Percentiles rank a stretch among this genome's conserved stretches.
These are phyloP conservation scores for Telmatherina bonti DNA, from an alignment of 2,797 vertebrate genomes.

Conservation along the genomic window DNA sequence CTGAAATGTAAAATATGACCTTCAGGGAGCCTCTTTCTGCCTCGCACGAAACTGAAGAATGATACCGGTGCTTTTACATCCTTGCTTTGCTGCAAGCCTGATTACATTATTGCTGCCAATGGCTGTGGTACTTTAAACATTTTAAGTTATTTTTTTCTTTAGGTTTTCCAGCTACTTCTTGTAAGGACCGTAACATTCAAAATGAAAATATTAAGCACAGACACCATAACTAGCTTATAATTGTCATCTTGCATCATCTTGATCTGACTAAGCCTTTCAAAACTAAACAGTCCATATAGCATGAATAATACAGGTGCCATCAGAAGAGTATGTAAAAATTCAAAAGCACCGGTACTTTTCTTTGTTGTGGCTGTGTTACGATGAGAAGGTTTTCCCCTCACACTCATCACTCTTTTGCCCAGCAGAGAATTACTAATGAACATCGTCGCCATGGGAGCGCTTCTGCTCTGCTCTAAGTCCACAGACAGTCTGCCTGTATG, in stretches of 20 bases:
- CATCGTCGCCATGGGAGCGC: constrained; percentile 74
- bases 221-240: constrained; percentile 4
- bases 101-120: constrained; percentile 3
- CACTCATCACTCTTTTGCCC: constrained; percentile 53
- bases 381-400: constrained; percentile 61
- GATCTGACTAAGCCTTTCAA: constrained; percentile 37
- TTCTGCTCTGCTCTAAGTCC: constrained; percentile 71
- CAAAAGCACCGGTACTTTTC: constrained; percentile 71
- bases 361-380: constrained; percentile 64
- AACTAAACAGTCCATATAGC: constrained; percentile 34
- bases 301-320: constrained; percentile 39
- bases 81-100: constrained; percentile 52
- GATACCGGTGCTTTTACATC: constrained; percentile 68
- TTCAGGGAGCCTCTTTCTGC: constrained; percentile 46
- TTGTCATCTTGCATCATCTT: neutral
- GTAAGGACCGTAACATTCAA: constrained; percentile 22
- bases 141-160: neutral
- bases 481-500: constrained; percentile 74
- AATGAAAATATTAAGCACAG: constrained; percentile 19
- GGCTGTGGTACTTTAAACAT: neutral
- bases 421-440: constrained; percentile 72
- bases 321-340: constrained; percentile 54
- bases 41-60: constrained; percentile 55
- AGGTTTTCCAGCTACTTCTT: neutral
- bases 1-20: constrained; percentile 53